Evolutionary conservation across 2,797 vertebrate species (phyloP).

Genomic region (Kryptopterus vitreolus): DNA sequence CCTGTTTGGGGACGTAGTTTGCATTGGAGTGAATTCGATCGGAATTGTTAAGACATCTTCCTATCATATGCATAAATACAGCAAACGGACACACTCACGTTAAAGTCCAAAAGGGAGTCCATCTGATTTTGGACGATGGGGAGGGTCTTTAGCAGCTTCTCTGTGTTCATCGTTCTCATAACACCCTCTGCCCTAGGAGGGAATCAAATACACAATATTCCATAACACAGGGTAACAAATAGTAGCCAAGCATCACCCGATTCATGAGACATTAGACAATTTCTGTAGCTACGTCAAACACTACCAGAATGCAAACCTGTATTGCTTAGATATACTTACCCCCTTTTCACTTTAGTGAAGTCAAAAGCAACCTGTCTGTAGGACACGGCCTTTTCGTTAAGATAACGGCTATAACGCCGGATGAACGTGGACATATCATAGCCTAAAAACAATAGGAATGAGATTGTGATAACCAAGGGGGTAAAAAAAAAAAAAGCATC

Average conservation of each 20-base stretch:
- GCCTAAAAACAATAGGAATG: slow-evolving; percentile 66
- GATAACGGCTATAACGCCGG: slow-evolving; percentile 90
- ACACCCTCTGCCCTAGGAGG: slow-evolving; percentile 85
- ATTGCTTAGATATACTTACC: slow-evolving; percentile 73
- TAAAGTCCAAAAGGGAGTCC: slow-evolving; percentile 94
- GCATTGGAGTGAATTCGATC: neutral
- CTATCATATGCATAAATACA: neutral
- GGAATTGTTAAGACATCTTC: no score
- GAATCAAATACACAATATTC: neutral
- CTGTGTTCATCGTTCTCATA: slow-evolving; percentile 95
- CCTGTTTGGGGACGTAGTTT: slow-evolving; percentile 67
- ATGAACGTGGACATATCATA: slow-evolving; percentile 96
- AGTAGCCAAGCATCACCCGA: neutral
- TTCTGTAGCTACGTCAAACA: neutral
- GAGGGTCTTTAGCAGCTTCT: slow-evolving; percentile 93
- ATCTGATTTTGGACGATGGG: slow-evolving; percentile 95
- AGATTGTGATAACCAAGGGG: neutral
- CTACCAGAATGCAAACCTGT: neutral
- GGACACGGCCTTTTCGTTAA: slow-evolving; percentile 96
- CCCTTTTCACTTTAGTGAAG: slow-evolving; percentile 97
- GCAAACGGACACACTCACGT: slow-evolving; percentile 71
- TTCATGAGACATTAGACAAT: no score
- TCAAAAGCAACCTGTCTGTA: slow-evolving; percentile 97
- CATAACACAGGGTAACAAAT: neutral
- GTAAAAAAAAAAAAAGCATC: neutral